Conservation (phyloP, 2,888 invertebrate species). For the Acronicta psi region DNA sequence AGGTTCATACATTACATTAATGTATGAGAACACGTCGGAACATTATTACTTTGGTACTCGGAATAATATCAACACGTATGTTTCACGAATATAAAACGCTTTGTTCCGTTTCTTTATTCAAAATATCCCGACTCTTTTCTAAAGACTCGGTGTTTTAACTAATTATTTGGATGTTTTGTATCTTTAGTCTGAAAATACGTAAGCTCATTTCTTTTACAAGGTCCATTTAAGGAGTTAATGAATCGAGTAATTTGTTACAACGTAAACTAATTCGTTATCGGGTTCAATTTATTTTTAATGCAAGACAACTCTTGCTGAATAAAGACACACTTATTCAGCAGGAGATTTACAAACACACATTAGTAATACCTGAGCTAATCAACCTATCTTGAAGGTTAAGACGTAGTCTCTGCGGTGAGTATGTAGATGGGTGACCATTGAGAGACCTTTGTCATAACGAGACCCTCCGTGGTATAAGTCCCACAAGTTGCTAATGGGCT, state of each 20-base stretch:
- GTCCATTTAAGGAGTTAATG: conserved; percentile 54
- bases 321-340: too few relatives aligned
- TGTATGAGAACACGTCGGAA: conserved; percentile 11
- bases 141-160: conserved; percentile 37
- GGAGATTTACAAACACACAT: too few relatives aligned
- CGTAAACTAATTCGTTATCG: conserved; percentile 39
- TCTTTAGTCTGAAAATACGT: conserved; percentile 40
- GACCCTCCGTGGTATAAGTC: too few relatives aligned
- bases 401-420: too few relatives aligned
- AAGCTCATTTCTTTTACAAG: conserved; percentile 52
- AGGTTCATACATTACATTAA: background rate
- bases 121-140: conserved; percentile 11
- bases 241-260: conserved; percentile 57
- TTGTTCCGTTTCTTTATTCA: conserved; percentile 8
- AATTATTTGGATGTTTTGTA: conserved; percentile 56
- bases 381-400: too few relatives aligned
- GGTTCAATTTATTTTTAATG: conserved; percentile 30
- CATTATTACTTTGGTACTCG: conserved; percentile 5
- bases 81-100: conserved; percentile 13
- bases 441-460: too few relatives aligned
- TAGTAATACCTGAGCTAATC: too few relatives aligned
- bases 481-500: too few relatives aligned
- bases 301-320: background rate
- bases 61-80: conserved; percentile 3
- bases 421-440: too few relatives aligned